Evolutionary conservation across 2,888 invertebrate species (phyloP), one percentile per base, ranked within the genome.

Genomic region (Habroteleia sp.): DNA sequence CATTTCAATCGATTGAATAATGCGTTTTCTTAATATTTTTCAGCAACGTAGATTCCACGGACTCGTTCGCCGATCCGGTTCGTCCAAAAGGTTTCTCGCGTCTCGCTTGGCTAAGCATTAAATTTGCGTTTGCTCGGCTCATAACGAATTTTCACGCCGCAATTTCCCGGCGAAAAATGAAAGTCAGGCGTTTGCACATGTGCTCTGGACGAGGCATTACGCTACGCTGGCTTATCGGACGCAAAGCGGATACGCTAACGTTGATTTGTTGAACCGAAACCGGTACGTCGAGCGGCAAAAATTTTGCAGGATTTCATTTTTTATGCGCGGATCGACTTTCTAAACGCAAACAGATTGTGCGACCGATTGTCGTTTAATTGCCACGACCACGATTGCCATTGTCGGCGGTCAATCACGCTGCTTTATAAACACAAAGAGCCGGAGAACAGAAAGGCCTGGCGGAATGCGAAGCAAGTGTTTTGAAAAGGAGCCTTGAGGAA

Each of bases 91-190:
- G 8, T 66, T 60, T 66, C 41, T 50, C 44, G 17, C 3, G 50
- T 66, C 29, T 3, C 44, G 60, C 56, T 60, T 13, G 35, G 46
- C 31, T 25, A 25, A 44, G 25, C 74, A 33, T 39, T 46, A 39
- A 66, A 46, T 50, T 48, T 14, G 56, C 68, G 65, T 56, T 54
- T 63, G 74, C 72, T 39, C 31, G 37, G 5, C 54, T 60, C 63
- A 58, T 13, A 33, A 1, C 65, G 56, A 68, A 76, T 78, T 81
- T 79, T 78, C 75, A 44, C 52, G 71, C 65, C 14, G 37, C 65
- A 78, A 80, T 79, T 81, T 82, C 73, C 74, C 77, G 76, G 65
- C 62, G 77, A 78, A 77, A 80, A 80, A 80, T 74, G 82, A 82
- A 82, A 81, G 82, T 79, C 76, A 77, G 75, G 69, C 76, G 25